Evolutionary conservation across 2,113 vertebrate genomes (phyloP).

Genomic region (Hippopotamus amphibius): DNA sequence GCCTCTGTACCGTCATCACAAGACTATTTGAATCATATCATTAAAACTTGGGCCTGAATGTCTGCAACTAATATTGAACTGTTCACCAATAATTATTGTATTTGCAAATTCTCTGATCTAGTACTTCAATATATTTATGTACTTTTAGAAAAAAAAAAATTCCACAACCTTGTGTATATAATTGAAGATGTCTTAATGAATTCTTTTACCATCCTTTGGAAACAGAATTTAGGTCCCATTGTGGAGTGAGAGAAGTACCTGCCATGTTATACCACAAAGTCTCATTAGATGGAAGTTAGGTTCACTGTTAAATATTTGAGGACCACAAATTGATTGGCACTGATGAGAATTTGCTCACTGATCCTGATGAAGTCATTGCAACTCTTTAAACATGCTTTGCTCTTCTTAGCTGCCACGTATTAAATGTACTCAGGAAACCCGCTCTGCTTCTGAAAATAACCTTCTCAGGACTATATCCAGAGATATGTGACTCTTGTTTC

Average conservation of each 20-base stretch:
- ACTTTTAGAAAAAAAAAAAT: background rate
- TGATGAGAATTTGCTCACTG: background rate
- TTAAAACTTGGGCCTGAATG: slow-evolving; percentile 29
- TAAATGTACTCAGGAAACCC: background rate
- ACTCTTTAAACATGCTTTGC: background rate
- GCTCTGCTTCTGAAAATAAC: background rate
- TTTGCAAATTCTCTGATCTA: background rate
- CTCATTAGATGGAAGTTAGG: background rate
- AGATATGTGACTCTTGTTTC: background rate
- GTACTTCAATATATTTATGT: background rate
- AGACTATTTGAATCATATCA: background rate
- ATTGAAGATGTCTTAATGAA: background rate
- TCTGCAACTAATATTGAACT: background rate
- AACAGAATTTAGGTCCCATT: background rate
- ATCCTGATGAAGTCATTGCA: slow-evolving; percentile 9
- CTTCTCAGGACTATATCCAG: background rate
- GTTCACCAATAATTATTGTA: background rate
- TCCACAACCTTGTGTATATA: background rate
- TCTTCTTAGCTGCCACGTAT: background rate
- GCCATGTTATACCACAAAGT: background rate
- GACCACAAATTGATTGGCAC: background rate
- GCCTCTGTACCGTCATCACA: slow-evolving; percentile 23
- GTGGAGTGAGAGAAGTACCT: background rate
- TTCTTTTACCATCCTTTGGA: slow-evolving; percentile 4
- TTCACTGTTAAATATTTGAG: slow-evolving; percentile 15